Base-by-base conservation (phyloP, 2,888 invertebrate species). In the Homarus gammarus region DNA sequence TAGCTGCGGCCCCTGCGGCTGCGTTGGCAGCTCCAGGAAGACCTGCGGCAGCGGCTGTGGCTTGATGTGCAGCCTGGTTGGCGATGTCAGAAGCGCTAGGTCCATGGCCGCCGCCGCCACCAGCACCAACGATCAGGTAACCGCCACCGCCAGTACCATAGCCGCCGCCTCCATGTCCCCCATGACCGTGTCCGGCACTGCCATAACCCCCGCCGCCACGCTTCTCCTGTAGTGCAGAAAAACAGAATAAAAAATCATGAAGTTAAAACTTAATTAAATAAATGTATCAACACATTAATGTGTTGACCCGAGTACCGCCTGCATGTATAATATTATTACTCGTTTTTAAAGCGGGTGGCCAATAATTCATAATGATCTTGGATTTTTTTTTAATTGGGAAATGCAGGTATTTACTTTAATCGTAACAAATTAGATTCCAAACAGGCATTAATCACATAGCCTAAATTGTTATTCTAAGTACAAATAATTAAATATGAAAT, bases 11-110 rank as follows among this genome's bases (percentile, higher is more conserved):
- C 38, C 56, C 77, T 38, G 90, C 90, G 15, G 90, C 90, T 5
- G 87, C 90, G 22, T 51, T 51, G 15, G 90, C 73, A 12, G 83
- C 90, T 36, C 87, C 90, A 38, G 83, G 85, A 38, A 87, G 82
- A n/a, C 87, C 82, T 15, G 87, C 90, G 10, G 90, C 87, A 38
- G 90, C 90, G 12, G 90, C 90, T 5, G 83, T 70, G 12, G 90
- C 90, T 33, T 90, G 64, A 40, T 82, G 81, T 22, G 90, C 90
- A 22, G 90, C 90, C n/a, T 90, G 90, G 84, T 83, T 90, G 15
- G 90, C 90, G 27, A 90, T 83, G 44, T 75, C 68, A 40, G 87
- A 64, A 22, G 83, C 87, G 31, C 83, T 78, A 15, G 83, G 70
- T 0, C 90, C 90, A 27, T 77, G 73, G n/a, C 44, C 44, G 27